Evolutionary conservation across 2,113 vertebrate genomes (phyloP).

Genomic region (Eptatretus burgeri): DNA sequence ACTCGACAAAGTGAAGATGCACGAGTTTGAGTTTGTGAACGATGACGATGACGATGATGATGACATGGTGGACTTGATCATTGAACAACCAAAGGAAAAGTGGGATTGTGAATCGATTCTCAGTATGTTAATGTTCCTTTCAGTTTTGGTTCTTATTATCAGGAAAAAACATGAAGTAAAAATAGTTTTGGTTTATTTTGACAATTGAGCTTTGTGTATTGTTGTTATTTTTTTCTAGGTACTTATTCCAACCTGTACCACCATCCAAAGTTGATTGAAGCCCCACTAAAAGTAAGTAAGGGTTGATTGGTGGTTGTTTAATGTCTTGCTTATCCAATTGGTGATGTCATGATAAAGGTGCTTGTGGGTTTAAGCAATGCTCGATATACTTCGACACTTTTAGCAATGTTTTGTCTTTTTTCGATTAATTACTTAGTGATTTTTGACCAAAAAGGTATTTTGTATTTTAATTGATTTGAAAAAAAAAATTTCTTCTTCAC

Average conservation of each 20-base stretch:
- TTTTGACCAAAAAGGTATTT: no score
- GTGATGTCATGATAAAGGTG: neutral
- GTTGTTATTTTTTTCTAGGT: constrained; percentile 19
- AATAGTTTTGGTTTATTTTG: no score
- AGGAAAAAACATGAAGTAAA: no score
- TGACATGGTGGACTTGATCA: constrained; percentile 29
- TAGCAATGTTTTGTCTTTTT: no score
- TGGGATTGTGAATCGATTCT: constrained; percentile 94
- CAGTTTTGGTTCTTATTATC: no score
- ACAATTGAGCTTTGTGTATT: no score
- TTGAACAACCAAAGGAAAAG: constrained; percentile 34
- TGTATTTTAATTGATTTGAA: no score
- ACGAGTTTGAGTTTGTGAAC: constrained; percentile 9
- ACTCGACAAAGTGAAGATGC: no score
- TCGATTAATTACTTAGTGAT: no score
- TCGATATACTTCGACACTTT: neutral
- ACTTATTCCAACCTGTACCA: constrained; percentile 90
- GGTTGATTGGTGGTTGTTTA: neutral
- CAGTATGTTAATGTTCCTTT: constrained; percentile 29
- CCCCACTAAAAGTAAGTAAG: constrained; percentile 39
- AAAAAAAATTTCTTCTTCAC: no score
- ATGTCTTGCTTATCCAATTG: no score
- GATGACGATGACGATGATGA: constrained; percentile 28
- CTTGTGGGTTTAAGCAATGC: neutral
- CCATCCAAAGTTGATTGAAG: constrained; percentile 55